These are phyloP conservation scores for Lithobates sylvaticus DNA, from an alignment of 2,797 vertebrate species.

Conservation along the genomic window DNA sequence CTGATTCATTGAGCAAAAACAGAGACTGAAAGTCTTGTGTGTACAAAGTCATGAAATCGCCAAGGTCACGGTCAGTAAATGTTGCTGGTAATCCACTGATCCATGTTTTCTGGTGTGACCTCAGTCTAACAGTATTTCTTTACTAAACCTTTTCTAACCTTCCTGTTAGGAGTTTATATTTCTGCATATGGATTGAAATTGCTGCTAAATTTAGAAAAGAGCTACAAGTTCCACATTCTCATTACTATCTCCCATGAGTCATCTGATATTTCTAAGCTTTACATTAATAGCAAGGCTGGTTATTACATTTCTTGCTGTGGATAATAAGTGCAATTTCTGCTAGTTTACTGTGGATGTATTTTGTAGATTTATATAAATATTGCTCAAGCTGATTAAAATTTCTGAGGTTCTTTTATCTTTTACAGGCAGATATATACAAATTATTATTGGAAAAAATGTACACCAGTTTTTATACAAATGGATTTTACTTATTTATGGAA, in stretches of 20 bases:
- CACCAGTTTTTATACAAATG: background rate
- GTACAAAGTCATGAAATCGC: no score
- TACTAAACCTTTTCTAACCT: constrained; percentile 10
- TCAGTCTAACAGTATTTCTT: background rate
- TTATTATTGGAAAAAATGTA: background rate
- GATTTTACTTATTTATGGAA: background rate
- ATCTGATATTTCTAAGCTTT: constrained; percentile 26
- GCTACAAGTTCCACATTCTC: constrained; percentile 34
- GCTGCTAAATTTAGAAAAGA: constrained; percentile 34
- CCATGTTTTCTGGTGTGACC: background rate
- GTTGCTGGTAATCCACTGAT: background rate
- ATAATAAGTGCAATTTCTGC: constrained; percentile 23
- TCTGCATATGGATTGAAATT: constrained; percentile 15
- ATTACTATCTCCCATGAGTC: constrained; percentile 39
- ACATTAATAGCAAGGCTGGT: constrained; percentile 30
- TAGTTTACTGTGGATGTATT: constrained; percentile 2
- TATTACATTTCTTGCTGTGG: constrained; percentile 22
- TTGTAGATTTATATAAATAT: constrained; percentile 18
- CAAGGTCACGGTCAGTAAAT: background rate
- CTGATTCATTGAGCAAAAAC: no score
- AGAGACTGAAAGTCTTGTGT: no score
- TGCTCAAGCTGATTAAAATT: constrained; percentile 17
- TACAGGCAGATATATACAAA: background rate
- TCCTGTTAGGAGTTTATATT: constrained; percentile 16
- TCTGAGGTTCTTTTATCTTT: background rate